Evolutionary conservation across 2,888 invertebrate genomes (phyloP).

Genomic region (Diploptera punctata): DNA sequence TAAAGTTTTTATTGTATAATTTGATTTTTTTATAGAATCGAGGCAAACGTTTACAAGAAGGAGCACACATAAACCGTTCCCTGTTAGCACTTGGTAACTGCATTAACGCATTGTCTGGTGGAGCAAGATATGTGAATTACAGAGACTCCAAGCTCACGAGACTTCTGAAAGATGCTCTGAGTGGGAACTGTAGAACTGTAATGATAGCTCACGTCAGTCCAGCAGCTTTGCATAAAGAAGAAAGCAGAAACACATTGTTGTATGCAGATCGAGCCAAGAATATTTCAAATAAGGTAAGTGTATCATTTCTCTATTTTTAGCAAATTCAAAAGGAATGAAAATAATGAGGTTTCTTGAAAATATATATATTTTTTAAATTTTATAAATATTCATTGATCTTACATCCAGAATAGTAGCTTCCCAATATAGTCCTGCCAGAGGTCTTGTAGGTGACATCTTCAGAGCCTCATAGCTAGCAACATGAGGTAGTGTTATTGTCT

Average conservation of each 20-base stretch:
- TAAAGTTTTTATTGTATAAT: not conserved
- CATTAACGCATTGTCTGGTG: constrained; percentile 91
- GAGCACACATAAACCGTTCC: constrained; percentile 94
- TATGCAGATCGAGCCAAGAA: constrained; percentile 94
- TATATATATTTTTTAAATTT: too few relatives aligned
- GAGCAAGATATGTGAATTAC: constrained; percentile 88
- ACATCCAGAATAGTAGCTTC: too few relatives aligned
- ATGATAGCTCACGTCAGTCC: constrained; percentile 98
- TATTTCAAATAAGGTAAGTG: constrained; percentile 84
- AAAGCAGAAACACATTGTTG: constrained; percentile 90
- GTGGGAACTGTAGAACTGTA: constrained; percentile 93
- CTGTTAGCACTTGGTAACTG: constrained; percentile 92
- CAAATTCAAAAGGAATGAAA: too few relatives aligned
- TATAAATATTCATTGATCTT: too few relatives aligned
- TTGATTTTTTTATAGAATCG: constrained; percentile 63
- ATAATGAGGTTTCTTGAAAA: too few relatives aligned
- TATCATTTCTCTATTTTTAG: too few relatives aligned
- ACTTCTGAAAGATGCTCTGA: constrained; percentile 83
- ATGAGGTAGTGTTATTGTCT: too few relatives aligned
- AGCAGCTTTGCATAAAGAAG: constrained; percentile 81
- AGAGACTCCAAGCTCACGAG: constrained; percentile 95
- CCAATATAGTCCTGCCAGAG: too few relatives aligned
- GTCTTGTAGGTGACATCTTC: too few relatives aligned
- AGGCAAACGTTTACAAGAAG: constrained; percentile 87
- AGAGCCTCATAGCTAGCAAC: too few relatives aligned